Conservation (phyloP, 2,113 vertebrate species). For the Seriola dumerili region DNA sequence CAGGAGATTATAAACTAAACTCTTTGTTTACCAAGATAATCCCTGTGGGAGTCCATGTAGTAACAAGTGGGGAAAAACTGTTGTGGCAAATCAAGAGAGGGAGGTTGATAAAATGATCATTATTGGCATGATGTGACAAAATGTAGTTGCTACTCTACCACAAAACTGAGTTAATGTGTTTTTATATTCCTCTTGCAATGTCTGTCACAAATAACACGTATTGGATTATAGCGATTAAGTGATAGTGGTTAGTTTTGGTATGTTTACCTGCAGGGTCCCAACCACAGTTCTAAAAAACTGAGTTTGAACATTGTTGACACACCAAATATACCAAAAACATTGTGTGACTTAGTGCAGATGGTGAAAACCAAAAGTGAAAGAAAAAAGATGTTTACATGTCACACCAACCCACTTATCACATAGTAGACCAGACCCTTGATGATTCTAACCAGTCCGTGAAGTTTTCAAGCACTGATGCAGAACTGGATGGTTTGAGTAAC, state of each 20-base stretch:
- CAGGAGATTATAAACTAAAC: neutral
- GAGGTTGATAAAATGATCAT: neutral
- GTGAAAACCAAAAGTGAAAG: slow-evolving; percentile 57
- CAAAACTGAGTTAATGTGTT: slow-evolving; percentile 1
- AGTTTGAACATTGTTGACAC: slow-evolving; percentile 14
- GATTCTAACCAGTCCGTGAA: neutral
- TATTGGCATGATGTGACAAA: neutral
- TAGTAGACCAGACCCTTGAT: neutral
- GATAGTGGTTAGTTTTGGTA: neutral
- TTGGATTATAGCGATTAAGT: neutral
- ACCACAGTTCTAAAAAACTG: slow-evolving; percentile 8
- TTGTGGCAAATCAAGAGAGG: neutral
- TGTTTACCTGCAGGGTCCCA: slow-evolving; percentile 8
- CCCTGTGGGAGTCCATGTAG: neutral
- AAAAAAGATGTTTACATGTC: slow-evolving; percentile 38
- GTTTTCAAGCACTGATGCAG: neutral
- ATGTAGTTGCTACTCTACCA: neutral
- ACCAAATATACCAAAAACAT: neutral
- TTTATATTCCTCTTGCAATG: neutral
- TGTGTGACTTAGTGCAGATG: neutral
- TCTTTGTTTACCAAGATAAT: neutral
- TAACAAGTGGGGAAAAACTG: neutral
- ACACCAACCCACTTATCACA: slow-evolving; percentile 32
- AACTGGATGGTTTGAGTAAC: neutral
- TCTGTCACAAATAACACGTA: neutral